Conservation (phyloP, 2,888 invertebrate species). For the Theristus sp. region DNA sequence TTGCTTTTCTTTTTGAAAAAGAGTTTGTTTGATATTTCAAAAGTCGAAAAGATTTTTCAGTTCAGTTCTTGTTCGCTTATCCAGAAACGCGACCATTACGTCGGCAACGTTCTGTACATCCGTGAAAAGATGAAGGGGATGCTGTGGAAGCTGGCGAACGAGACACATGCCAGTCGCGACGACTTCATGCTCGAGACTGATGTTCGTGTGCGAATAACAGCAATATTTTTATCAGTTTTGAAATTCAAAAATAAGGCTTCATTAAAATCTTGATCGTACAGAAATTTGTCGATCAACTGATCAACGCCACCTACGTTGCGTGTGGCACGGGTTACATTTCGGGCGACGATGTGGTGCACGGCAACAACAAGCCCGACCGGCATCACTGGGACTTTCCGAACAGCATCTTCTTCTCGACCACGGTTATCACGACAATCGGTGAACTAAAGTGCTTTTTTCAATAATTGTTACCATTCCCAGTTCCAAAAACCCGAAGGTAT, state of each 20-base stretch:
- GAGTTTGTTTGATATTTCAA: too few relatives aligned
- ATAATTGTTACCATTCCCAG: too few relatives aligned
- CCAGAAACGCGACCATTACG: not conserved
- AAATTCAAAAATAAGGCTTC: too few relatives aligned
- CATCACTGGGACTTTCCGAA: slow-evolving; percentile 24
- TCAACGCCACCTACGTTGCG: not conserved
- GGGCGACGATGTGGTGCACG: slow-evolving; percentile 21
- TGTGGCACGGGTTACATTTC: slow-evolving; percentile 12
- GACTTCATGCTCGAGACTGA: not conserved
- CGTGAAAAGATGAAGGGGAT: not conserved
- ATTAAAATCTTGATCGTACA: too few relatives aligned
- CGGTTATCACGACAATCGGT: slow-evolving; percentile 29
- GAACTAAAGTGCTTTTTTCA: not conserved
- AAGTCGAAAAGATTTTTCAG: too few relatives aligned
- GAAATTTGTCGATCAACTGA: too few relatives aligned
- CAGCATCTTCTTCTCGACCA: slow-evolving; percentile 27
- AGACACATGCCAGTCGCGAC: not conserved
- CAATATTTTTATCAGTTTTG: too few relatives aligned
- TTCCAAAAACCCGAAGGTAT: too few relatives aligned
- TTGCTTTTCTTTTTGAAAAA: not conserved
- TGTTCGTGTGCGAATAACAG: not conserved
- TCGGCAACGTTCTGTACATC: not conserved
- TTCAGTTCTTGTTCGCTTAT: too few relatives aligned
- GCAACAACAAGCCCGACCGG: slow-evolving; percentile 13
- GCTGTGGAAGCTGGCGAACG: not conserved